Evolutionary conservation across 2,113 vertebrate species (phyloP), one percentile per base, ranked within the genome.

Genomic region (Talpa occidentalis): DNA sequence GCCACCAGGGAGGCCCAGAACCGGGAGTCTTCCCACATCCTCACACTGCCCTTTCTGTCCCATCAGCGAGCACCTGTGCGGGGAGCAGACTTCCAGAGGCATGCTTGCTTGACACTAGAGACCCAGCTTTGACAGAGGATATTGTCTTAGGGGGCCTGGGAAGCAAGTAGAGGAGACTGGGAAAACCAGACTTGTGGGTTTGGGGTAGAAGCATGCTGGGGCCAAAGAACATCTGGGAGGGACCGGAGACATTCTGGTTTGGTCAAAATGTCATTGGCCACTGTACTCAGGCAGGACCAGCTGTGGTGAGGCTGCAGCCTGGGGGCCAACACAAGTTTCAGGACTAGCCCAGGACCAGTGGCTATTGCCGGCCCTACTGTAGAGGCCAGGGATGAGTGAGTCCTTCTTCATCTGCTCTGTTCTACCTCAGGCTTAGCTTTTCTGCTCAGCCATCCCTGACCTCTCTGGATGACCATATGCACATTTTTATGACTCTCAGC

Each of bases 11-110:
- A n/a, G n/a, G n/a, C n/a, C n/a, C n/a, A n/a, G 67, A 47, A 62
- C 54, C 10, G 28, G 47, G 44, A 32, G 40, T 66, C 60, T 69
- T 44, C 44, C 44, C 37, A 19, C 11, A 4, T 40, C 72, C 44
- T 73, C 56, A 3, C 0, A 11, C 6, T 35, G 16, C 72, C 62
- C 56, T 5, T 64, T 37, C 16, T 22, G 21, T 4, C 60, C 28
- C 44, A 35, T 8, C 1, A 30, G 60, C 5, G 26, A 0, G 19
- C 2, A 9, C n/a, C 15, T 16, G 10, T 19, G 28, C 42, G 12
- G 70, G 37, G 70, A 52, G 49, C 17, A 56, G 84, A 35, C 69
- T 84, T 24, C 69, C 17, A 32, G n/a, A 70, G 10, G 5, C 47
- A 69, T 19, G 47, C 32, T 47, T 10, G 28, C 24, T 62, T 85